Conservation (phyloP, 2,888 invertebrate species). For the Norana najaformis region DNA sequence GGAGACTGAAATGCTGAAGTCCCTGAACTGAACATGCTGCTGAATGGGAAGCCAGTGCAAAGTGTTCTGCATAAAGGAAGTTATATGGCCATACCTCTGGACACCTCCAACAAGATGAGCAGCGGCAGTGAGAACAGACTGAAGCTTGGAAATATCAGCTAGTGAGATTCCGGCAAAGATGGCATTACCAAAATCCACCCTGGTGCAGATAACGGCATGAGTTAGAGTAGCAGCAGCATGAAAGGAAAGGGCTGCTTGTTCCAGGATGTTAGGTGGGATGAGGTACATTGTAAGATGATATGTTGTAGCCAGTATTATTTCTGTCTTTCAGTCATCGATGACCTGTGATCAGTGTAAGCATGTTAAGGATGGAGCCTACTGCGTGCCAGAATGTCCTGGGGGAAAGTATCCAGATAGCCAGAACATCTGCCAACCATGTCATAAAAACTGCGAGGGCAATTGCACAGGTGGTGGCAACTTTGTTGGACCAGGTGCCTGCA, state of each 20-base stretch:
- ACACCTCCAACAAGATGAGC: too few species aligned
- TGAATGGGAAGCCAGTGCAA: too few species aligned
- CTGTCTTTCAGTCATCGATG: slow-evolving; percentile 69
- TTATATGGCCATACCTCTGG: too few species aligned
- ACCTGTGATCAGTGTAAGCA: slow-evolving; percentile 71
- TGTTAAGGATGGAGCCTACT: slow-evolving; percentile 30
- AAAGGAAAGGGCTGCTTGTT: background rate
- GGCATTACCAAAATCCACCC: too few species aligned
- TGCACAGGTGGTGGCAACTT: slow-evolving; percentile 71
- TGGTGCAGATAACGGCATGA: too few species aligned
- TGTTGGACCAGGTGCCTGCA: slow-evolving; percentile 82
- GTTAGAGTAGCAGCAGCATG: too few species aligned
- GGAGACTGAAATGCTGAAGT: too few species aligned
- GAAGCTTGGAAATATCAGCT: too few species aligned
- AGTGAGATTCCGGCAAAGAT: too few species aligned
- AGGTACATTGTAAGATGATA: background rate
- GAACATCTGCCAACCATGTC: slow-evolving; percentile 78
- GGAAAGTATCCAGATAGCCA: slow-evolving; percentile 72
- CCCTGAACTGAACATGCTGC: too few species aligned
- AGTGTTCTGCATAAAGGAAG: too few species aligned
- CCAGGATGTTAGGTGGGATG: background rate
- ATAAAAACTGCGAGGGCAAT: slow-evolving; percentile 78
- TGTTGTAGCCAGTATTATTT: background rate
- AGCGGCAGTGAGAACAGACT: too few species aligned
- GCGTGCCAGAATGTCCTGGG: slow-evolving; percentile 31